Conservation (phyloP, 2,888 invertebrate species). For the Galeopsomyia nigrocyanea region DNA sequence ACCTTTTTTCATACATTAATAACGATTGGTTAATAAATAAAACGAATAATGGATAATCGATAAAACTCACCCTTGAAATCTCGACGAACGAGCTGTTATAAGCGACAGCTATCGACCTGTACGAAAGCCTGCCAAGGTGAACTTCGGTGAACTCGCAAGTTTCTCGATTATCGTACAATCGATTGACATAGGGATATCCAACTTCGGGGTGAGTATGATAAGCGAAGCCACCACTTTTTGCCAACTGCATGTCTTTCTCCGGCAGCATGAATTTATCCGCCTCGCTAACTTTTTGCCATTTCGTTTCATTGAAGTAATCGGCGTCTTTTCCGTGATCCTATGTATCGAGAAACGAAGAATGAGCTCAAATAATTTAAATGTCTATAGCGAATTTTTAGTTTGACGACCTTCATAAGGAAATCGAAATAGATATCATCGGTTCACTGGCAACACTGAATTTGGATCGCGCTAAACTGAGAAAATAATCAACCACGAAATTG, state of each 20-base stretch:
- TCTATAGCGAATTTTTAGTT: no score
- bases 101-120: slow-evolving; percentile 12
- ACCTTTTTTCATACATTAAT: no score
- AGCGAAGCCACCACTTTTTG: slow-evolving; percentile 41
- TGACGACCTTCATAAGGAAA: slow-evolving; percentile 8
- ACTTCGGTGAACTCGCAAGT: slow-evolving; percentile 46
- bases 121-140: slow-evolving; percentile 16
- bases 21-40: no score
- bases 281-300: slow-evolving; percentile 7
- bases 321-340: slow-evolving; percentile 29
- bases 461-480: slow-evolving; percentile 4
- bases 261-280: slow-evolving; percentile 24
- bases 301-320: slow-evolving; percentile 4
- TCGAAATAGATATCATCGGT: slow-evolving; percentile 36
- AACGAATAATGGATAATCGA: no score
- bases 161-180: slow-evolving; percentile 33
- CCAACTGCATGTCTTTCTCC: slow-evolving; percentile 37
- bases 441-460: slow-evolving; percentile 34
- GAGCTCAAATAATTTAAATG: background rate
- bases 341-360: background rate
- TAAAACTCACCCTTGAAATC: slow-evolving; percentile 13
- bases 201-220: slow-evolving; percentile 44
- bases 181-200: slow-evolving; percentile 38
- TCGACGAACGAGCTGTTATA: slow-evolving; percentile 29
- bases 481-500: slow-evolving; percentile 8